Conservation (phyloP, 2,888 invertebrate genomes). For the Bhutanitis thaidina region DNA sequence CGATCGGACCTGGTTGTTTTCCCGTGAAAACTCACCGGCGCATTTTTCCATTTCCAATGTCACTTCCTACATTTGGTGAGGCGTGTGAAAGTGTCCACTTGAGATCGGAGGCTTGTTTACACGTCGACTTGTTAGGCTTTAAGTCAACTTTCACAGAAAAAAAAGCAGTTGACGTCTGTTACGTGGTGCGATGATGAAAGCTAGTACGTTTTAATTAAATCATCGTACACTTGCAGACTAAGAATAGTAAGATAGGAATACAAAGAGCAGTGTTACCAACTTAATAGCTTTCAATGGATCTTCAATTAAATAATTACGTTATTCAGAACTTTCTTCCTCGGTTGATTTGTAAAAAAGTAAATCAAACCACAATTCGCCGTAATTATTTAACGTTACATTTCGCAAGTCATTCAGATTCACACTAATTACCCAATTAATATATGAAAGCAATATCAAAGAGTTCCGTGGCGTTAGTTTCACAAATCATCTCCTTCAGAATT, state of each 20-base stretch:
- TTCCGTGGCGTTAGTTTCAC: constrained; percentile 5
- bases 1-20: background rate
- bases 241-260: too few relatives aligned
- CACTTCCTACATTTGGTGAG: constrained; percentile 6
- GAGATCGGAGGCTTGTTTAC: background rate
- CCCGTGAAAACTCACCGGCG: constrained; percentile 15
- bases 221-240: too few relatives aligned
- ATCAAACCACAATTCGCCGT: background rate
- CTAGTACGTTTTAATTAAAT: too few relatives aligned
- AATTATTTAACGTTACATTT: constrained; percentile 6
- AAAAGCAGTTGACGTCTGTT: too few relatives aligned
- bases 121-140: background rate
- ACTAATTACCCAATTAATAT: constrained; percentile 20
- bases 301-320: background rate
- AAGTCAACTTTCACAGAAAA: constrained; percentile 8
- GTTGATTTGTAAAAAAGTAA: background rate
- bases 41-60: constrained; percentile 14
- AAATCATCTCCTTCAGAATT: constrained; percentile 20
- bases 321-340: background rate
- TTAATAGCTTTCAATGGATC: too few relatives aligned
- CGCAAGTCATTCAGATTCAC: constrained; percentile 17
- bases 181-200: too few relatives aligned
- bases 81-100: constrained; percentile 15
- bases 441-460: constrained; percentile 15
- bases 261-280: too few relatives aligned